Evolutionary conservation across 2,888 invertebrate genomes (phyloP), one percentile per base, ranked within the genome.

Genomic region (Hipparchia semele): DNA sequence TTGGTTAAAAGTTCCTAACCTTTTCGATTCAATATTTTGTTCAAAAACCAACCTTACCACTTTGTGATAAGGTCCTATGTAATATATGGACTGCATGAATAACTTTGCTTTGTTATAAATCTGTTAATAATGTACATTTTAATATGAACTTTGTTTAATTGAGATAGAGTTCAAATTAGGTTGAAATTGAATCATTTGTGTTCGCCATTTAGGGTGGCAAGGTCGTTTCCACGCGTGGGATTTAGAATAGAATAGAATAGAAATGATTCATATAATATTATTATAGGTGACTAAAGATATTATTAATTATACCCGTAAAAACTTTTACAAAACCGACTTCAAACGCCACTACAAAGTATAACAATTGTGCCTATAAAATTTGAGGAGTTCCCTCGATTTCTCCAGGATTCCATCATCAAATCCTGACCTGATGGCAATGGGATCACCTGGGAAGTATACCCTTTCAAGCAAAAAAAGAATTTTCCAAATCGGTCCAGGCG

Each of bases 171-270:
- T 72, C 10, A 33, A 33, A 58, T 68, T 56, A 23, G 23, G 45
- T 45, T 58, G 23, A 12, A n/a, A 10, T 10, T 62, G 45, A 62
- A 54, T 60, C 9, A 62, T 74, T 71, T 72, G 60, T 68, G 54
- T 12, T 62, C 45, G 54, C 75, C 73, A 62, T 70, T 70, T 73
- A 64, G 54, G 70, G 73, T 13, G 46, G 39, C 72, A 74, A 73
- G 73, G 73, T 13, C 69, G 71, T 65, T 71, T 56, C 12, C 64
- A 59, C 59, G 67, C 68, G 73, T 72, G 73, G 75, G 75, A 33
- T 65, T 53, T 12, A n/a, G n/a, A n/a, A n/a, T n/a, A n/a, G n/a
- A n/a, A n/a, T n/a, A n/a, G n/a, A n/a, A n/a, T n/a, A n/a, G 33
- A 53, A 6, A 9, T 65, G 65, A 65, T 53, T 53, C 65, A 65